A percentile compares a stretch with the other conserved stretches of the same genome.
Evolutionary conservation across 92 coral and sea anemone species (phyloP).

Genomic region (Epizoanthus rinbou): DNA sequence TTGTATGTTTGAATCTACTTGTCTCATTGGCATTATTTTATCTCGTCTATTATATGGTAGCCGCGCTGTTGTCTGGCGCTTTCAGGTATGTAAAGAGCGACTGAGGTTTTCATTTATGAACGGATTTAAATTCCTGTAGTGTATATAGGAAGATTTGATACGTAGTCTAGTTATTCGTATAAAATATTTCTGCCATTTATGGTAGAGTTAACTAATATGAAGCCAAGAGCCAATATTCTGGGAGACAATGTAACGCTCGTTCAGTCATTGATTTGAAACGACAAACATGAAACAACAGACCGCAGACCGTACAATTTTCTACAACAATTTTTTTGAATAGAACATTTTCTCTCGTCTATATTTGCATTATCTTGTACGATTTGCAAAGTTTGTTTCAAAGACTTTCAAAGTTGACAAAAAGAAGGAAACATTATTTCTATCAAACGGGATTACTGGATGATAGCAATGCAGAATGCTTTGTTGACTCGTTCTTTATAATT

Average conservation of each 20-base stretch:
- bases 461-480: no score
- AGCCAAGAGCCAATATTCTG: neutral
- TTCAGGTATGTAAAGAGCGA: slow-evolving; percentile 66
- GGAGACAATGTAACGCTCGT: neutral
- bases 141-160: neutral
- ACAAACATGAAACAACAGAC: no score
- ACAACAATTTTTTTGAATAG: no score
- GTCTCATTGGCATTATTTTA: slow-evolving; percentile 75
- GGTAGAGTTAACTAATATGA: neutral
- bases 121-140: neutral
- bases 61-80: slow-evolving; percentile 85
- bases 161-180: neutral
- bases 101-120: neutral
- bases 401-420: no score
- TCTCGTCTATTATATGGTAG: slow-evolving; percentile 81
- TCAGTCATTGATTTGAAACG: no score
- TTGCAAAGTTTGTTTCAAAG: no score
- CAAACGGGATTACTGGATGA: no score
- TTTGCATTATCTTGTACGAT: no score
- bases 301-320: no score
- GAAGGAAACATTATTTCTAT: no score
- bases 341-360: no score
- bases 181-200: neutral
- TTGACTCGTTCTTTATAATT: no score
- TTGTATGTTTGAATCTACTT: slow-evolving; percentile 70